Percentiles rank a stretch among this genome's conserved stretches.
Evolutionary conservation across 1,140 invertebrate species (phyloP).

Genomic region (Zaprionus inermis): DNA sequence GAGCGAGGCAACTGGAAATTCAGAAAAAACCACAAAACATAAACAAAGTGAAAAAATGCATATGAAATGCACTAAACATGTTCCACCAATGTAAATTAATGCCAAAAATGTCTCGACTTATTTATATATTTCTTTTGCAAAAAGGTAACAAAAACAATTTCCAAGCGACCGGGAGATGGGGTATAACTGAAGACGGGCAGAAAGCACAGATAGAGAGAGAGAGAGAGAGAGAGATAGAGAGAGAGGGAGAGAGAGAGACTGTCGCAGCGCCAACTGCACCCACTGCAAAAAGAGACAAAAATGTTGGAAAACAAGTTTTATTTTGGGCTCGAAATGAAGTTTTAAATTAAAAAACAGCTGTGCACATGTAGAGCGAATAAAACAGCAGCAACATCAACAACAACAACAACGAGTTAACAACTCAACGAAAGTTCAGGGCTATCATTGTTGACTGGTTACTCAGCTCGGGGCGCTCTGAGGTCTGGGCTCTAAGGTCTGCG

Average conservation of each 20-base stretch:
- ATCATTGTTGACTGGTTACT: slow-evolving; percentile 38
- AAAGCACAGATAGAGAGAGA: not conserved
- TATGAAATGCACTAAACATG: slow-evolving; percentile 51
- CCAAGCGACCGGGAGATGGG: slow-evolving; percentile 14
- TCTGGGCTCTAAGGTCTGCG: slow-evolving; percentile 9
- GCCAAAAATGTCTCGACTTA: slow-evolving; percentile 41
- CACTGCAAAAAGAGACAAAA: slow-evolving; percentile 50
- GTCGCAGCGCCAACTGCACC: slow-evolving; percentile 40
- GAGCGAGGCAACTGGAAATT: slow-evolving; percentile 26
- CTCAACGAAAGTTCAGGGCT: slow-evolving; percentile 56
- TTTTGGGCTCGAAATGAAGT: slow-evolving; percentile 47
- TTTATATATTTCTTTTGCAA: slow-evolving; percentile 38
- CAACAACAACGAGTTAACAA: slow-evolving; percentile 40
- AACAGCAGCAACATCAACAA: slow-evolving; percentile 17
- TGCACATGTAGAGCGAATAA: slow-evolving; percentile 43
- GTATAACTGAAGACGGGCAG: not conserved
- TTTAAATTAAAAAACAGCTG: slow-evolving; percentile 56
- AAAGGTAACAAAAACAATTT: slow-evolving; percentile 33
- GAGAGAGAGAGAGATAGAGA: not conserved
- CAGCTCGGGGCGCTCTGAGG: slow-evolving; percentile 13
- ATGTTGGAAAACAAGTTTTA: slow-evolving; percentile 55
- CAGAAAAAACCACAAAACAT: slow-evolving; percentile 11
- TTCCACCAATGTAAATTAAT: slow-evolving; percentile 50
- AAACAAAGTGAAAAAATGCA: slow-evolving; percentile 41
- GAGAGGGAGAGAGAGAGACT: slow-evolving; percentile 2